Base-by-base conservation (phyloP, 1,140 invertebrate species). In the Pachyrhynchus sulphureomaculatus region DNA sequence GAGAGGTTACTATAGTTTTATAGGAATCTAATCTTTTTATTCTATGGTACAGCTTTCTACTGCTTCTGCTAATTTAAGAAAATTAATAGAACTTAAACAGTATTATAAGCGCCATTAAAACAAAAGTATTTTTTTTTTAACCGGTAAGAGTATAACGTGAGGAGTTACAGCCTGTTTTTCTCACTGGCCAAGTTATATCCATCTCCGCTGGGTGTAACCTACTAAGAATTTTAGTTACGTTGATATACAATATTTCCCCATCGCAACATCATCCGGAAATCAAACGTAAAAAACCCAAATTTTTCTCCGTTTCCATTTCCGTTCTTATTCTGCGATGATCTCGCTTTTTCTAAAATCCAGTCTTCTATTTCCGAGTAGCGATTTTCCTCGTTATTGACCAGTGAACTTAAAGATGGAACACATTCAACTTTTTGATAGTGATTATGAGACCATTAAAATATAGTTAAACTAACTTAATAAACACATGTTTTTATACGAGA, bases 281-380 rank as follows among this genome's bases (percentile, higher is more conserved):
- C 89, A 72, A 79, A 96, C n/a, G n/a, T n/a, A n/a, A n/a, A n/a
- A n/a, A n/a, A n/a, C n/a, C n/a, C n/a, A n/a, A n/a, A n/a, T n/a
- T n/a, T n/a, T n/a, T n/a, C n/a, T n/a, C n/a, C n/a, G 98, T 37
- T 77, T 71, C 13, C 81, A 73, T 6, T 76, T 72, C 0, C 78
- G 75, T 29, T 79, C 75, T 68, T 79, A n/a, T 78, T 66, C 88
- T 79, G 57, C 90, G 76, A 72, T 84, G 82, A n/a, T 81, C n/a
- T 75, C 0, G 92, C 92, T 78, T 95, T 95, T 70, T 92, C 89
- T 29, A 92, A 70, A 68, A 99, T 98, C 94, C 96, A 98, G 62
- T 92, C 91, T 82, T 99, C 96, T 60, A 99, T 96, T 21, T 89
- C 93, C n/a, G n/a, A n/a, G n/a, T n/a, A 1, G 96, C 98, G 74